Percentiles rank a stretch among this genome's conserved stretches.
Evolutionary conservation across 2,888 invertebrate species (phyloP).

Genomic region (Amphiduros pacificus): DNA sequence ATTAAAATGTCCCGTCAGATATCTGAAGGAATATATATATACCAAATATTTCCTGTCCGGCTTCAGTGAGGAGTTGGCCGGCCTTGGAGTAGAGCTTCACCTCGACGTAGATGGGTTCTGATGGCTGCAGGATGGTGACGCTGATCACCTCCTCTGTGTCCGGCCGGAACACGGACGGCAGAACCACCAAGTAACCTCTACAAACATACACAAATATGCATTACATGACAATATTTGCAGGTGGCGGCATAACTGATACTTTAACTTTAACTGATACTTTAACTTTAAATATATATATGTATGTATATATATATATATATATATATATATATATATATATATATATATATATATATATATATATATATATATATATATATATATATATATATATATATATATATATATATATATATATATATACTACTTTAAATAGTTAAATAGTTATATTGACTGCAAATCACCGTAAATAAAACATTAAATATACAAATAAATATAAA

Average conservation of each 20-base stretch:
- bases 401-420: constrained; percentile 2
- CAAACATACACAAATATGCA: too few relatives aligned
- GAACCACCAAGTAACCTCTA: constrained; percentile 34
- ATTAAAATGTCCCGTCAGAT: not conserved
- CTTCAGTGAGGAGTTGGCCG: constrained; percentile 17
- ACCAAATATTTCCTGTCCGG: constrained; percentile 27
- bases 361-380: too few relatives aligned
- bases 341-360: too few relatives aligned
- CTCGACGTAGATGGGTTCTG: constrained; percentile 26
- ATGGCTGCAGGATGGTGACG: constrained; percentile 26
- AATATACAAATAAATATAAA: too few relatives aligned
- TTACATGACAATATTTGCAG: too few relatives aligned
- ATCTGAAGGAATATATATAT: not conserved
- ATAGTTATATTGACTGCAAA: not conserved
- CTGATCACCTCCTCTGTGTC: constrained; percentile 23
- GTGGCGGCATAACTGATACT: too few relatives aligned
- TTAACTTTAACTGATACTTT: too few relatives aligned
- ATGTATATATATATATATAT: not conserved
- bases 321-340: too few relatives aligned
- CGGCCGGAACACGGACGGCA: constrained; percentile 23
- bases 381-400: too few relatives aligned
- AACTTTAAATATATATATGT: not conserved
- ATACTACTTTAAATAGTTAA: not conserved
- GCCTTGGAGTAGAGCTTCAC: constrained; percentile 23
- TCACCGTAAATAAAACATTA: too few relatives aligned